phyloP scores from a whole-genome alignment of 2,888 invertebrate genomes.

The Metallyticus violacea region DNA sequence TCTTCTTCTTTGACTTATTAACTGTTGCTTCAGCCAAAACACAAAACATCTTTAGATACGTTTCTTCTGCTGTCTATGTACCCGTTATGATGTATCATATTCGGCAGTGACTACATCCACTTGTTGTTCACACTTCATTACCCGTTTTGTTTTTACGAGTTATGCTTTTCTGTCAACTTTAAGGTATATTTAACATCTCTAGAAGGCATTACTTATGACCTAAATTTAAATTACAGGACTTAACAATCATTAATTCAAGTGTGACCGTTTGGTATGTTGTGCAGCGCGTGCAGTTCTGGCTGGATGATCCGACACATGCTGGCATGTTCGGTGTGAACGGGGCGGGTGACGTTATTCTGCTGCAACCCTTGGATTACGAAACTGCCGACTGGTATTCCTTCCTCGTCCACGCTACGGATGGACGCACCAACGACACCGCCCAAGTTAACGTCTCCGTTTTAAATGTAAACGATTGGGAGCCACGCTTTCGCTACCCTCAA shows the following conservation, averaged over 20 bases:
- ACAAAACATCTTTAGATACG: too few relatives aligned
- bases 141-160: neutral
- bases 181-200: neutral
- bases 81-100: too few relatives aligned
- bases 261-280: slow-evolving; percentile 31
- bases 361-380: slow-evolving; percentile 77
- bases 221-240: neutral
- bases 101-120: too few relatives aligned
- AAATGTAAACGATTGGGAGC: slow-evolving; percentile 93
- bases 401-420: slow-evolving; percentile 80
- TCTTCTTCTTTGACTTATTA: too few relatives aligned
- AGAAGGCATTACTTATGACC: neutral
- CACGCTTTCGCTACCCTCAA: slow-evolving; percentile 80
- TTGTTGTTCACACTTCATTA: neutral
- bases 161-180: neutral
- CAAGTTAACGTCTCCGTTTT: slow-evolving; percentile 75
- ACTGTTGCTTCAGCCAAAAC: too few relatives aligned
- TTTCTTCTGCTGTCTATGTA: too few relatives aligned
- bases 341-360: slow-evolving; percentile 75
- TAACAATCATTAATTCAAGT: neutral
- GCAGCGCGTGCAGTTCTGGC: slow-evolving; percentile 66
- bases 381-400: slow-evolving; percentile 67
- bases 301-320: slow-evolving; percentile 62
- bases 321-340: slow-evolving; percentile 70
- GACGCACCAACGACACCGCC: slow-evolving; percentile 76